A percentile compares a stretch with the other conserved stretches of the same genome.
These are phyloP conservation scores for Aspidoscelis tigris DNA, from an alignment of 2,113 vertebrate species.

Conservation along the genomic window DNA sequence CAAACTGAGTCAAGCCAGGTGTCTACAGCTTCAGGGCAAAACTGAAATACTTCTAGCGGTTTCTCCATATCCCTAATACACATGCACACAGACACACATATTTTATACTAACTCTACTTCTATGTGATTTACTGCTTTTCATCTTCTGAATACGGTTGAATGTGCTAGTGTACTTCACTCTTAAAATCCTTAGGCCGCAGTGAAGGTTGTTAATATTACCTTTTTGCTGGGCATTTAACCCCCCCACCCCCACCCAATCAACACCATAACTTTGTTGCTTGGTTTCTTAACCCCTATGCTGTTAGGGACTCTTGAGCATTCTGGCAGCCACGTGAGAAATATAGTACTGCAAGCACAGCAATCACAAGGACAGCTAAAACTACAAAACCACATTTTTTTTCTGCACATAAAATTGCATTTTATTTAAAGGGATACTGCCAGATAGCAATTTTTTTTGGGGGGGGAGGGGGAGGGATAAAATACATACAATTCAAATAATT, in stretches of 20 bases:
- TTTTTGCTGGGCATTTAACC: neutral
- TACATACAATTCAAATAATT: neutral
- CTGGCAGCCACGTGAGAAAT: conserved; percentile 67
- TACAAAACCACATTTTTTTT: conserved; percentile 49
- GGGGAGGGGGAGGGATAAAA: neutral
- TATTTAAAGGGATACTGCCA: conserved; percentile 74
- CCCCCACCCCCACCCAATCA: neutral
- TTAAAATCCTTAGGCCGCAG: no score
- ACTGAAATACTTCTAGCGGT: no score
- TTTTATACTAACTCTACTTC: neutral
- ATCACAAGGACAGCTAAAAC: conserved; percentile 46
- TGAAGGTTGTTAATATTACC: no score
- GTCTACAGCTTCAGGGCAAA: no score
- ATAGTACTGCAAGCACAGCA: conserved; percentile 31
- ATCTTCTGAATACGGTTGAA: neutral
- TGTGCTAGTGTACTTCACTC: neutral
- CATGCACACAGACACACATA: neutral
- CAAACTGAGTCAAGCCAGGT: no score
- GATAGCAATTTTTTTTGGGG: neutral
- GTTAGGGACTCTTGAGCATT: conserved; percentile 47
- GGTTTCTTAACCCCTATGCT: neutral
- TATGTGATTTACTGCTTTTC: neutral
- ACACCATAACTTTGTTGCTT: no score
- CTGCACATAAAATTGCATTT: conserved; percentile 30
- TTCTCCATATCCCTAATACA: neutral